phyloP scores from a whole-genome alignment of 2,888 invertebrate genomes.

The Ametastegia equiseti region DNA sequence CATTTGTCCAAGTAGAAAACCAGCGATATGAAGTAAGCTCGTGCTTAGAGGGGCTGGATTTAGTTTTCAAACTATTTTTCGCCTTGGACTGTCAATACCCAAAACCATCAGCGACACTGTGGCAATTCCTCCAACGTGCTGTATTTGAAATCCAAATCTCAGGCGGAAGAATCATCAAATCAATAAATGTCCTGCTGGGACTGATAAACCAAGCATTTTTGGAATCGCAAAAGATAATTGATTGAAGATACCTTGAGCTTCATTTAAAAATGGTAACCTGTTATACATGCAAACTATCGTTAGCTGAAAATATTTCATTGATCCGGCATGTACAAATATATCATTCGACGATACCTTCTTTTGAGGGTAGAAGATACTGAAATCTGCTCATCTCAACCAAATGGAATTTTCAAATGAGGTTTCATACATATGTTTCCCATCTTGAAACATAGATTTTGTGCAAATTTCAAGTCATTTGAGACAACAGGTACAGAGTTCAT shows the following conservation, averaged over 20 bases:
- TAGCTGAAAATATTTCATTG: neutral
- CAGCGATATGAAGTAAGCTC: conserved; percentile 37
- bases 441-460: too few species aligned
- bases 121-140: conserved; percentile 39
- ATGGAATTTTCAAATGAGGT: too few species aligned
- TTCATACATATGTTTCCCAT: too few species aligned
- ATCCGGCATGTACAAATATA: neutral
- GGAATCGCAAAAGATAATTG: neutral
- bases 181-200: conserved; percentile 35
- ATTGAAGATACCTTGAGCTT: neutral
- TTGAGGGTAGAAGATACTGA: too few species aligned
- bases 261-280: neutral
- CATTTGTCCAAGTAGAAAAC: conserved; percentile 38
- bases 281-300: neutral
- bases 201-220: conserved; percentile 39
- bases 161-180: conserved; percentile 31
- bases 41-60: conserved; percentile 36
- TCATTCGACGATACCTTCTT: too few species aligned
- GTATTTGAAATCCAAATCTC: conserved; percentile 37
- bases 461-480: too few species aligned
- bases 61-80: conserved; percentile 40
- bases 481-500: too few species aligned
- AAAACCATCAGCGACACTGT: conserved; percentile 43
- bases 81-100: conserved; percentile 41
- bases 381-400: too few species aligned